Base-by-base conservation (phyloP, 2,888 invertebrate genomes). In the Orgyia antiqua region DNA sequence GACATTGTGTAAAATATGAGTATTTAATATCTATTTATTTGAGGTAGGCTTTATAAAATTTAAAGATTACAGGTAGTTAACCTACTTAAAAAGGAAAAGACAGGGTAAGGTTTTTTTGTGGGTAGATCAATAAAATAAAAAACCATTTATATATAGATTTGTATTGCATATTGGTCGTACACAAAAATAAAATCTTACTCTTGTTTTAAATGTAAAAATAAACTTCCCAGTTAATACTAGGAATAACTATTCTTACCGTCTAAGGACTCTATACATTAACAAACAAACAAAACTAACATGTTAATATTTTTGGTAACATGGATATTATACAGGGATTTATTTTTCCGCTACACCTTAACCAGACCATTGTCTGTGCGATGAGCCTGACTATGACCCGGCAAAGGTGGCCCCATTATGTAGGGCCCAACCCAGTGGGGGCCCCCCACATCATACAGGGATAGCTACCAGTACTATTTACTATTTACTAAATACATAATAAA, bases 141-240 rank as follows among this genome's bases (percentile, higher is more conserved):
- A 23, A 4, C 5, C 11, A 23, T 23, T 23, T 24, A 39, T 69
- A 66, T 59, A 48, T 65, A 74, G 82, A 78, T 84, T 82, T 86
- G 82, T 86, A 82, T 84, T 83, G 70, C 71, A 77, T 77, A 78
- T 77, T 79, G 77, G 74, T 83, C 74, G 79, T 77, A 79, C 78
- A 82, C 67, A 80, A 83, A 82, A 83, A 83, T 83, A 84, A 78
- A 73, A 70, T 75, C 53, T 74, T 73, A 70, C 63, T 73, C 68
- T 75, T 64, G 62, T 68, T 72, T 73, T 67, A 65, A 64, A 69
- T 82, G 82, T 77, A 83, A 86, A 86, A 86, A 86, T 84, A 84
- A 84, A 80, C 60, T 78, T 78, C 79, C 79, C 65, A 68, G 73
- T 54, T 52, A n/a, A 13, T 37, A 64, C 74, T 45, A 58, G 73